A percentile compares a stretch with the other conserved stretches of the same genome.
Conservation (phyloP, 1,140 invertebrate genomes). For the roundworm (Caenorhabditis elegans) region WBcel235 BX284604.4:51001-51500, state of each 20-base stretch:
- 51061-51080: too few species aligned
- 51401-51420: too few species aligned
- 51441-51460: neutral
- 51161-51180: neutral
- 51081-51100: too few species aligned
- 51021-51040: too few species aligned
- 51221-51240: neutral
- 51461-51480: too few species aligned
- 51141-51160: neutral
- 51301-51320: conserved; percentile 25
- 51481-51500: too few species aligned
- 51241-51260: neutral
- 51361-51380: neutral
- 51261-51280: too few species aligned
- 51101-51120: neutral
- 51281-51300: neutral
- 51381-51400: neutral
- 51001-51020: too few species aligned
- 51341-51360: conserved; percentile 14
- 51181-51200: neutral
- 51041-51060: too few species aligned
- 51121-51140: neutral
- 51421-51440: too few species aligned
- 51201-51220: neutral
- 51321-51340: conserved; percentile 17